Evolutionary conservation across 2,888 invertebrate genomes (phyloP), one percentile per base, ranked within the genome.

Genomic region (Idaea aversata): DNA sequence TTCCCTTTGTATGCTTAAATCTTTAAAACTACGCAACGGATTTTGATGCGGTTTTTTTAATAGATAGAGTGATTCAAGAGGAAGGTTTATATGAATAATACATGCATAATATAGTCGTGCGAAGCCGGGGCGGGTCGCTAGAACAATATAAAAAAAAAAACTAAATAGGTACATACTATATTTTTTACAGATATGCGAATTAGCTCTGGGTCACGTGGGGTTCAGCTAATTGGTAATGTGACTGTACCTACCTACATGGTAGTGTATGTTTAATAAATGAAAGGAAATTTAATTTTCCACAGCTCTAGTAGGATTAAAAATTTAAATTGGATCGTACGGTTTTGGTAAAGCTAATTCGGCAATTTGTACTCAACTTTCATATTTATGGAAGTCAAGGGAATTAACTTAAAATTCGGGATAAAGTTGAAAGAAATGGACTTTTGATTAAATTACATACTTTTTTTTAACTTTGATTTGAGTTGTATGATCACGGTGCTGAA

Each of bases 331-430:
- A 36, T 36, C 34, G n/a, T 15, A 61, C n/a, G n/a, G n/a, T 61
- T 35, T 61, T n/a, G 35, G 61, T n/a, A 61, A 61, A 61, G 15
- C 35, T 61, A 61, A 61, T 61, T n/a, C 35, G 61, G 35, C 61
- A 61, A 61, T 35, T 61, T 35, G 36, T 36, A n/a, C 36, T 61
- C 34, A 61, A 34, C 35, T 36, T 61, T 35, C 36, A 36, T 36
- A 36, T 61, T 61, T 36, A 36, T 61, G 15, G 36, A 15, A 15
- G n/a, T 15, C 60, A 34, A 60, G 35, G 60, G 34, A 15, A 60
- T 34, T 60, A 35, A 60, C 34, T 60, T 34, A 13, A 35, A 60
- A 15, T 60, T 34, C 34, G 35, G 35, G 60, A 60, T 60, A 34
- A 60, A 60, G 34, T 60, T 60, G 34, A 60, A 60, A 60, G 35